Evolutionary conservation across 2,888 invertebrate species (phyloP).

Genomic region (Drosophila subsilvestris): DNA sequence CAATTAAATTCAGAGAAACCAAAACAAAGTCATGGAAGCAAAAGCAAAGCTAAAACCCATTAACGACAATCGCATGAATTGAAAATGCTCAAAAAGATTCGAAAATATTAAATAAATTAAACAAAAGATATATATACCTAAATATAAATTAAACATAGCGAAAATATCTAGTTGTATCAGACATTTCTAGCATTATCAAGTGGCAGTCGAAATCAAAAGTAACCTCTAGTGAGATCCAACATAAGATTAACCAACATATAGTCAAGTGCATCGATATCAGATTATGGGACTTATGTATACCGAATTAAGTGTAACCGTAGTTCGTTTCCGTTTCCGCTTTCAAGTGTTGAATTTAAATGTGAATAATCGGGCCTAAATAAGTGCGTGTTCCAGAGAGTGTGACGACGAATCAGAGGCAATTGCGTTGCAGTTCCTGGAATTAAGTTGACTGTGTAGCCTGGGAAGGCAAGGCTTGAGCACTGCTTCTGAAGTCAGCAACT

Average conservation of each 20-base stretch:
- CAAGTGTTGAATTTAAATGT: conserved; percentile 1
- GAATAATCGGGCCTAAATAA: neutral
- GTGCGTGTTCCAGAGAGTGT: conserved; percentile 10
- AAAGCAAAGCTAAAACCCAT: conserved; percentile 36
- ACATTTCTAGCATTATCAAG: conserved; percentile 33
- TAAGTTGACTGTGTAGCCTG: conserved; percentile 85
- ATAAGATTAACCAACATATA: conserved; percentile 44
- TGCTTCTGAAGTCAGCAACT: conserved; percentile 84
- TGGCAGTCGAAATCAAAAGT: conserved; percentile 70
- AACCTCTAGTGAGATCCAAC: conserved; percentile 44
- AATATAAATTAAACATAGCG: conserved; percentile 35
- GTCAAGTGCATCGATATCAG: conserved; percentile 60
- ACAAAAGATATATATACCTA: conserved; percentile 37
- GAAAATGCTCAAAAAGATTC: conserved; percentile 64
- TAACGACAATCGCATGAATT: conserved; percentile 70
- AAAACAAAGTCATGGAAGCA: conserved; percentile 24
- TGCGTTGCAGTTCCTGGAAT: conserved; percentile 84
- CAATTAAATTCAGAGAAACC: conserved; percentile 55
- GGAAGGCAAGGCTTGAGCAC: conserved; percentile 79
- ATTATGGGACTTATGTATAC: conserved; percentile 26
- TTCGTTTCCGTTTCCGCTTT: conserved; percentile 22
- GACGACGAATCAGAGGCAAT: conserved; percentile 33
- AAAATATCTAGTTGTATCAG: conserved; percentile 54
- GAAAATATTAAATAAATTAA: conserved; percentile 25
- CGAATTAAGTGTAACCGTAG: conserved; percentile 37